Conservation (phyloP, 2,113 vertebrate genomes). For the Callospermophilus lateralis region DNA sequence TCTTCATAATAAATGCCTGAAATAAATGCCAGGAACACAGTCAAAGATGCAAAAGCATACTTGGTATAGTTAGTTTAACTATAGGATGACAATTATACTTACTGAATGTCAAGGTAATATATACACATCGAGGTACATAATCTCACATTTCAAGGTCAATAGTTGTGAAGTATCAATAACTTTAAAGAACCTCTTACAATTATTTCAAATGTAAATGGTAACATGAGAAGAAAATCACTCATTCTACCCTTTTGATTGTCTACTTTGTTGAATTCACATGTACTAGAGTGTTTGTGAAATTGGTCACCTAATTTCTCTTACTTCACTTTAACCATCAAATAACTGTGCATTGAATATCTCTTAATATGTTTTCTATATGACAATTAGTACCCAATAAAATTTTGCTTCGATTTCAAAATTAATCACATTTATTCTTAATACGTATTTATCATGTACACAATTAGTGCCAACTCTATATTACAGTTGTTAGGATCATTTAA, state of each 20-base stretch:
- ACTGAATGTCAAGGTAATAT: not conserved
- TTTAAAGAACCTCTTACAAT: not conserved
- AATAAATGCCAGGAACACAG: not conserved
- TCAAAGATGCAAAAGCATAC: not conserved
- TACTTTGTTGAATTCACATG: not conserved
- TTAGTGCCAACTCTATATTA: not conserved
- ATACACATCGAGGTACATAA: not conserved
- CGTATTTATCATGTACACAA: not conserved
- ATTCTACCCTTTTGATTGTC: not conserved
- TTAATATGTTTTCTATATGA: not conserved
- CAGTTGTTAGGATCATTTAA: not conserved
- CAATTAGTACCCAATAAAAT: not conserved
- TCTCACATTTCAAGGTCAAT: not conserved
- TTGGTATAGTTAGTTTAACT: not conserved
- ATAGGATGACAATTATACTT: not conserved
- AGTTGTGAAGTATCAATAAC: not conserved
- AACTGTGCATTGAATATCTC: not conserved
- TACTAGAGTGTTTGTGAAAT: not conserved
- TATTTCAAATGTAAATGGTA: not conserved
- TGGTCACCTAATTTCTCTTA: not conserved
- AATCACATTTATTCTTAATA: not conserved
- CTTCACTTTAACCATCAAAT: not conserved
- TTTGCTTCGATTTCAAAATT: constrained; percentile 39
- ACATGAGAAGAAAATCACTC: not conserved
- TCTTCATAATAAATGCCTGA: not conserved